Conservation (phyloP, 1,140 invertebrate genomes). For the Formica exsecta region DNA sequence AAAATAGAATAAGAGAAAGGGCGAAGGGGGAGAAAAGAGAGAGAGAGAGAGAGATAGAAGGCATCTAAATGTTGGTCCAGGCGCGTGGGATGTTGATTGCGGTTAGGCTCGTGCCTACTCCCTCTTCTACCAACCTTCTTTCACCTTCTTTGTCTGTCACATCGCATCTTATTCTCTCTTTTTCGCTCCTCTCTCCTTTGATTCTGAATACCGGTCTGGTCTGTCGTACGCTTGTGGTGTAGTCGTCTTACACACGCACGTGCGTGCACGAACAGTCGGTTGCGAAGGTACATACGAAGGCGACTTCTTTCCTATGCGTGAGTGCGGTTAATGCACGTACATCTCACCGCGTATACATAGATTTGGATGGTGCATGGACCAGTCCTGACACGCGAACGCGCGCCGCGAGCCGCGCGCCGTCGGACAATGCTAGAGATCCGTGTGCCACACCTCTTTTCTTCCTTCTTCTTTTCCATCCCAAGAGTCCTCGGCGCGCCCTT, state of each 20-base stretch:
- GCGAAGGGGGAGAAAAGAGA: slow-evolving; percentile 5
- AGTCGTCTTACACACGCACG: slow-evolving; percentile 65
- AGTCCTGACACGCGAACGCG: slow-evolving; percentile 77
- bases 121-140: slow-evolving; percentile 66
- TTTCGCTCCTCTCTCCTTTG: slow-evolving; percentile 65
- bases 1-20: slow-evolving; percentile 25
- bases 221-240: slow-evolving; percentile 78
- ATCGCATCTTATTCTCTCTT: slow-evolving; percentile 45
- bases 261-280: slow-evolving; percentile 63
- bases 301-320: slow-evolving; percentile 72
- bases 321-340: slow-evolving; percentile 72
- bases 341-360: slow-evolving; percentile 80
- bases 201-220: slow-evolving; percentile 84
- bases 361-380: slow-evolving; percentile 84
- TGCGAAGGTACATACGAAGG: slow-evolving; percentile 69
- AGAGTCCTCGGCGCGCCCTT: slow-evolving; percentile 80
- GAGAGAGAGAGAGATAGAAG: slow-evolving; percentile 68
- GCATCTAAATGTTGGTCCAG: slow-evolving; percentile 79
- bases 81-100: slow-evolving; percentile 84
- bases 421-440: slow-evolving; percentile 82
- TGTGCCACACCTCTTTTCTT: slow-evolving; percentile 84
- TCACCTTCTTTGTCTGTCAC: slow-evolving; percentile 42
- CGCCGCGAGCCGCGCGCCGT: slow-evolving; percentile 70
- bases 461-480: slow-evolving; percentile 79
- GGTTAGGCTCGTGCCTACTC: slow-evolving; percentile 85